Conservation (phyloP, 2,888 invertebrate genomes). For the Fissipunctia ypsillon region DNA sequence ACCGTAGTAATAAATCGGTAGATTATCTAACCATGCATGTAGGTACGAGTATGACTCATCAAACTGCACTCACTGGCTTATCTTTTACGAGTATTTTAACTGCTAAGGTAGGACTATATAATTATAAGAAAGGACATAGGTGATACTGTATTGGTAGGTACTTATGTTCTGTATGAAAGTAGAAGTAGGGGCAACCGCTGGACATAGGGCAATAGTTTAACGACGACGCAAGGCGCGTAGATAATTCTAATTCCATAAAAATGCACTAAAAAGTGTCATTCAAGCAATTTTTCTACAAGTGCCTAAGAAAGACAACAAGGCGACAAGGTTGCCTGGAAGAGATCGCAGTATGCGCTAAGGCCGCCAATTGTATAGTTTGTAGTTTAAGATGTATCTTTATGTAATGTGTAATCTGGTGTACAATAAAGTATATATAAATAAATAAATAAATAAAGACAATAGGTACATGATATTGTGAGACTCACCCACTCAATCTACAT, state of each 20-base stretch:
- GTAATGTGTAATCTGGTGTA: too few species aligned
- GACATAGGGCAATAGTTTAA: neutral
- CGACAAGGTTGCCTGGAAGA: too few species aligned
- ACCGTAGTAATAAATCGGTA: slow-evolving; percentile 31
- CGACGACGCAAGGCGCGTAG: neutral
- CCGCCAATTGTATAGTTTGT: too few species aligned
- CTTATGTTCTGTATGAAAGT: slow-evolving; percentile 1
- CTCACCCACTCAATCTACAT: neutral
- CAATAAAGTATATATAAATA: too few species aligned
- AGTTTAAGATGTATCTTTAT: too few species aligned
- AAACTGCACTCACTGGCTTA: slow-evolving; percentile 30
- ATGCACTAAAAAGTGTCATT: neutral
- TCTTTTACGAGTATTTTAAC: slow-evolving; percentile 32
- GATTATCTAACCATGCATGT: slow-evolving; percentile 31
- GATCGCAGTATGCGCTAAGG: too few species aligned
- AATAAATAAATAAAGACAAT: too few species aligned
- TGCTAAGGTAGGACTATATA: neutral
- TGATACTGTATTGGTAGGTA: neutral
- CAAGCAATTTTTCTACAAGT: neutral
- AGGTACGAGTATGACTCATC: slow-evolving; percentile 30
- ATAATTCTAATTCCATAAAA: neutral
- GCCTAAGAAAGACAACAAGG: neutral
- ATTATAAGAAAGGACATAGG: neutral
- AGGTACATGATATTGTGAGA: neutral
- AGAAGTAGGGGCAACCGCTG: neutral